Evolutionary conservation across 92 coral and sea anemone species (phyloP).

Genomic region (Anthopleura xanthogrammica): DNA sequence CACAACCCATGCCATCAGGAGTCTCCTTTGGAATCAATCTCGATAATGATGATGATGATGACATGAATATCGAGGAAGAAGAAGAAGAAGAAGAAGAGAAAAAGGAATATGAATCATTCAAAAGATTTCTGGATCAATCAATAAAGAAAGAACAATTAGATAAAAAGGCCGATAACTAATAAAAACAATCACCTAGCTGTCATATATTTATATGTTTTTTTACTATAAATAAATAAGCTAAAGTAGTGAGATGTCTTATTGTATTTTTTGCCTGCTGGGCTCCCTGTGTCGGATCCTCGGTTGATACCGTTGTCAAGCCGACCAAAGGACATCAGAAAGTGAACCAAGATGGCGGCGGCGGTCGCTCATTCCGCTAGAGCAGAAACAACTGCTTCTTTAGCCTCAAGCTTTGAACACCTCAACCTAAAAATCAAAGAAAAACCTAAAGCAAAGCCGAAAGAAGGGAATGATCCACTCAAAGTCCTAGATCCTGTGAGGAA

Average conservation of each 20-base stretch:
- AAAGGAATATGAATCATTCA: constrained; percentile 85
- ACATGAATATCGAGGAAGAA: constrained; percentile 20
- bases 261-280: constrained; percentile 15
- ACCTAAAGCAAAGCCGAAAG: constrained; percentile 63
- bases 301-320: constrained; percentile 50
- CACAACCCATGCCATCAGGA: constrained; percentile 48
- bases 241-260: neutral
- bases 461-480: constrained; percentile 78
- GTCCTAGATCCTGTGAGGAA: constrained; percentile 94
- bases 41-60: constrained; percentile 59
- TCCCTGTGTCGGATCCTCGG: constrained; percentile 8
- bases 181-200: neutral
- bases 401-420: constrained; percentile 85
- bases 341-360: constrained; percentile 74
- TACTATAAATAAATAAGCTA: neutral
- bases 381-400: constrained; percentile 89
- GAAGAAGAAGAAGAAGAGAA: constrained; percentile 68
- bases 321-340: constrained; percentile 43
- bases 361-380: constrained; percentile 59
- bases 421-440: constrained; percentile 72
- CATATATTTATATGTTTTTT: neutral
- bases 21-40: constrained; percentile 61
- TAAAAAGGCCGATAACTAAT: constrained; percentile 14
- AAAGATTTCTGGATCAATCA: constrained; percentile 72
- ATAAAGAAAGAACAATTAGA: constrained; percentile 19